Evolutionary conservation across 2,888 invertebrate species (phyloP).

Genomic region (Isoperla grammatica): DNA sequence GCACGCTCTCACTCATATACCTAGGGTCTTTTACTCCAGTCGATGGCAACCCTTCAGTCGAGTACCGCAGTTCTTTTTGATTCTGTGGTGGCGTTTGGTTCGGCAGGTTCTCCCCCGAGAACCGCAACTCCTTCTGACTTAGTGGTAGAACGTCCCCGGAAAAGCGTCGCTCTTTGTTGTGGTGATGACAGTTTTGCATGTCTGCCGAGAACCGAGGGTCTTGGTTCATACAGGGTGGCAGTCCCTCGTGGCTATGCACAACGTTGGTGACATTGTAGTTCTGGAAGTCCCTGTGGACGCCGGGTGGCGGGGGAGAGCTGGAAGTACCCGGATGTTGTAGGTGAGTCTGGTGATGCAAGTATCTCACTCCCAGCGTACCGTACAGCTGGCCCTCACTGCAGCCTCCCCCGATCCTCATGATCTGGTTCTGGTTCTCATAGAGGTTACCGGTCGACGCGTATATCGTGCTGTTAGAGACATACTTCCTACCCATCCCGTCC

Average conservation of each 20-base stretch:
- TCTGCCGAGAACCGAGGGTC: constrained; percentile 11
- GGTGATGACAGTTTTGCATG: not conserved
- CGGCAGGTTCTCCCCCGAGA: not conserved
- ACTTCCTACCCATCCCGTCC: constrained; percentile 18
- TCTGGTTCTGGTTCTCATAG: constrained; percentile 27
- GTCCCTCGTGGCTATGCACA: not conserved
- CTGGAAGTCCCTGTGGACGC: constrained; percentile 3
- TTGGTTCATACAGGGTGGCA: constrained; percentile 10
- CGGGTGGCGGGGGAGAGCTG: constrained; percentile 19
- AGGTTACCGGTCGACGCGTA: constrained; percentile 30
- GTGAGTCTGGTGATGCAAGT: constrained; percentile 16
- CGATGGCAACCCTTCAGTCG: constrained; percentile 5
- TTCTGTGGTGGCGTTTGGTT: not conserved
- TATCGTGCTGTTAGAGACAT: constrained; percentile 22
- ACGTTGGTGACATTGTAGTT: not conserved
- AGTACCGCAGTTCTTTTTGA: constrained; percentile 9
- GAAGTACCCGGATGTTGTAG: constrained; percentile 21
- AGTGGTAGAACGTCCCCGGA: constrained; percentile 4
- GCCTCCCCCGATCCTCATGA: constrained; percentile 26
- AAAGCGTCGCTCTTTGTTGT: constrained; percentile 8
- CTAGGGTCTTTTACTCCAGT: not conserved
- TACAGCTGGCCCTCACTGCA: constrained; percentile 14
- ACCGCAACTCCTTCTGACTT: not conserved
- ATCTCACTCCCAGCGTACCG: not conserved
- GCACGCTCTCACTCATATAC: not conserved